Percentiles rank a stretch among this genome's conserved stretches.
These are phyloP conservation scores for Nasonia oneida DNA, from an alignment of 2,888 invertebrate species.

Conservation along the genomic window DNA sequence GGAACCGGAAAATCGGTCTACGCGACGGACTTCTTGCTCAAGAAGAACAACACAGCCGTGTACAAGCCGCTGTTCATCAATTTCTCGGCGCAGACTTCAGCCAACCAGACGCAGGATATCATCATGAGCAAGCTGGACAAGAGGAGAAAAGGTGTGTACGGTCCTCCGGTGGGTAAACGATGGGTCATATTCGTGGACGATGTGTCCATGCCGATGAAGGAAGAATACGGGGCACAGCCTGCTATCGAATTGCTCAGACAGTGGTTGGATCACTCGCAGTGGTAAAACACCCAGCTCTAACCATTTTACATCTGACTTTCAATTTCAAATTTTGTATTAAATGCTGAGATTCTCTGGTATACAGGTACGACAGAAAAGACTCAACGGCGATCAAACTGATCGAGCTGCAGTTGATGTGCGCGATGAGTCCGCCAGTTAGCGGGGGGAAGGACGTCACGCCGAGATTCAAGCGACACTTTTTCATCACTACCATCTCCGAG, in stretches of 20 bases:
- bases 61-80: constrained; percentile 94
- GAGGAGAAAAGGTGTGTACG: constrained; percentile 94
- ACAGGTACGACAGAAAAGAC: constrained; percentile 88
- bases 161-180: constrained; percentile 94
- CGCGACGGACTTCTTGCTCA: constrained; percentile 90
- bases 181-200: constrained; percentile 97
- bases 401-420: constrained; percentile 89
- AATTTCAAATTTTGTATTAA: not conserved
- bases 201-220: constrained; percentile 95
- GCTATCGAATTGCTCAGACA: constrained; percentile 95
- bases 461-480: constrained; percentile 92
- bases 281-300: constrained; percentile 79
- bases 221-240: constrained; percentile 95
- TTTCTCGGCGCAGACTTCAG: constrained; percentile 96
- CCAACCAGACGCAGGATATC: constrained; percentile 96
- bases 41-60: constrained; percentile 87
- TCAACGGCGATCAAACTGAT: constrained; percentile 88
- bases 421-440: constrained; percentile 90
- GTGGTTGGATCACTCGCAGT: constrained; percentile 93
- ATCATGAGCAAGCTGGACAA: constrained; percentile 97
- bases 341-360: not conserved
- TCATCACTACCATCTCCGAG: constrained; percentile 92
- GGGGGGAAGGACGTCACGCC: constrained; percentile 92
- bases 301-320: too few species aligned
- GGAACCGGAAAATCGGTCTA: constrained; percentile 97